Evolutionary conservation across 2,888 invertebrate genomes (phyloP), one percentile per base, ranked within the genome.

Genomic region (Pachydiplax longipennis): DNA sequence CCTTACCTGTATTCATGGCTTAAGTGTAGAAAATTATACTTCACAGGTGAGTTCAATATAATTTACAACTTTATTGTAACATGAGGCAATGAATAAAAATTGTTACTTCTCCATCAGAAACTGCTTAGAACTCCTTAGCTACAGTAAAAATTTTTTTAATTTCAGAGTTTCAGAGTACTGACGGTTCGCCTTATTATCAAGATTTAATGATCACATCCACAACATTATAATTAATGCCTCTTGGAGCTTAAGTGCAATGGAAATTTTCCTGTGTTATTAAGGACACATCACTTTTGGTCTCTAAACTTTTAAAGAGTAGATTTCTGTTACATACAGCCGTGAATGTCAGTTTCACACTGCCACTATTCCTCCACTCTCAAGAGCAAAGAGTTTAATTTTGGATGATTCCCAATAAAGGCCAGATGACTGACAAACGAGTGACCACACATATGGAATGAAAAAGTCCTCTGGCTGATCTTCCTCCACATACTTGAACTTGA

Each of bases 391-490:
- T 91, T 93, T 93, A 90, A 95, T 93, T 91, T 94, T 93, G 6
- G 93, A 92, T 4, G 94, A 93, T 91, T 94, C 94, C 94, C 95
- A 96, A 93, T 95, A 95, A 81, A 96, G 93, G 91, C 94, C 94
- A 1, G 95, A 95, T 80, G 94, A 94, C 91, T 95, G 94, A 91
- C 94, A 95, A 58, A 99, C 97, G 90, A 99, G 95, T 4, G 97
- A 97, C 99, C 99, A 99, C 40, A 99, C 98, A 94, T 99, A 99
- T 0, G 99, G 99, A 92, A 99, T 98, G 95, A 99, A 99, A 95
- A 99, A 99, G 93, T 99, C 99, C 94, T 99, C 99, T 0, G 99
- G 99, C 91, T 98, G 97, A 92, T 99, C 99, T 94, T 99, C 99
- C 94, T 99, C 99, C 0, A 99, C 99, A 93, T 99, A 99, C 92